Percentiles rank a stretch among this genome's conserved stretches.
Conservation (phyloP, 1,140 invertebrate genomes). For the Apis mellifera region Amel_HAv3.1 CM009937.2:10969001-10969500, state of each 20-base stretch:
- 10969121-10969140: not conserved
- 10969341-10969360: conserved; percentile 2
- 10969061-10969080: not conserved
- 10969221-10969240: conserved; percentile 55
- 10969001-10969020: not conserved
- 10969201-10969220: conserved; percentile 47
- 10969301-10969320: conserved; percentile 64
- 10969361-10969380: not conserved
- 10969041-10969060: not conserved
- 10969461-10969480: not conserved
- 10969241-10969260: conserved; percentile 65
- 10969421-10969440: too few relatives aligned
- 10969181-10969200: conserved; percentile 12
- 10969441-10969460: not conserved
- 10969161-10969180: conserved; percentile 27
- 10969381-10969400: not conserved
- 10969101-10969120: not conserved
- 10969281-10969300: conserved; percentile 64
- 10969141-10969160: not conserved
- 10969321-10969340: conserved; percentile 63
- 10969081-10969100: not conserved
- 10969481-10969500: conserved; percentile 1
- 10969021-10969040: not conserved
- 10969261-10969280: conserved; percentile 67
- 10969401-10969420: too few relatives aligned